phyloP scores from a whole-genome alignment of 2,888 invertebrate genomes.

The Crematogaster levior region DNA sequence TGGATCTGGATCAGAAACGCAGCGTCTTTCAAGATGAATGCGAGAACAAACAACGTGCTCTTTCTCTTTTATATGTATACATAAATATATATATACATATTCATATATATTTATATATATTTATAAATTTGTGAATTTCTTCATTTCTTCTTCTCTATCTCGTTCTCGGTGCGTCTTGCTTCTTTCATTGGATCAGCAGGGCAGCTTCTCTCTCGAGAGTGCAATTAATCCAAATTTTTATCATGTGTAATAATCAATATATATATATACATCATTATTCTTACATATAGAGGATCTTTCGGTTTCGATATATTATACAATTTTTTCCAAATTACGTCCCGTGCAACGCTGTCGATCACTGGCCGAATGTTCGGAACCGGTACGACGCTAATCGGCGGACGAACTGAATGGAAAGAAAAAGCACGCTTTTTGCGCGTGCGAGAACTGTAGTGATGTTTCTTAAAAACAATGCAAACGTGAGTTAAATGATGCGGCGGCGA shows the following conservation, averaged over 20 bases:
- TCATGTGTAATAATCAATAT: constrained; percentile 83
- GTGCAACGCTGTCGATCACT: constrained; percentile 68
- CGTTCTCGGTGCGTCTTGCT: constrained; percentile 33
- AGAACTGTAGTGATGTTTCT: background rate
- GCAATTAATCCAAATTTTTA: constrained; percentile 79
- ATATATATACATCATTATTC: constrained; percentile 83
- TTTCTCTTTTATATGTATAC: constrained; percentile 11
- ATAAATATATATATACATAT: constrained; percentile 12
- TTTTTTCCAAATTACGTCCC: constrained; percentile 67
- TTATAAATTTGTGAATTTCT: constrained; percentile 51
- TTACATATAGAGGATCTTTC: constrained; percentile 80
- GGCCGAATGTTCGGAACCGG: constrained; percentile 47
- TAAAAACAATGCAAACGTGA: constrained; percentile 31
- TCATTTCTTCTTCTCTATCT: constrained; percentile 53
- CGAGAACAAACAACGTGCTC: constrained; percentile 59
- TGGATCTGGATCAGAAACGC: constrained; percentile 74
- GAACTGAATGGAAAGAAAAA: constrained; percentile 11
- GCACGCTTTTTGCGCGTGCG: constrained; percentile 2
- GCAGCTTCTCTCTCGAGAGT: constrained; percentile 70
- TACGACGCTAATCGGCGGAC: constrained; percentile 21
- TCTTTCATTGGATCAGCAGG: constrained; percentile 59
- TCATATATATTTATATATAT: constrained; percentile 25
- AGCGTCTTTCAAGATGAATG: constrained; percentile 67
- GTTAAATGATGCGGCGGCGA: constrained; percentile 7
- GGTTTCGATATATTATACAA: constrained; percentile 81